phyloP scores from a whole-genome alignment of 2,113 vertebrate genomes.

The Tapirus terrestris region DNA sequence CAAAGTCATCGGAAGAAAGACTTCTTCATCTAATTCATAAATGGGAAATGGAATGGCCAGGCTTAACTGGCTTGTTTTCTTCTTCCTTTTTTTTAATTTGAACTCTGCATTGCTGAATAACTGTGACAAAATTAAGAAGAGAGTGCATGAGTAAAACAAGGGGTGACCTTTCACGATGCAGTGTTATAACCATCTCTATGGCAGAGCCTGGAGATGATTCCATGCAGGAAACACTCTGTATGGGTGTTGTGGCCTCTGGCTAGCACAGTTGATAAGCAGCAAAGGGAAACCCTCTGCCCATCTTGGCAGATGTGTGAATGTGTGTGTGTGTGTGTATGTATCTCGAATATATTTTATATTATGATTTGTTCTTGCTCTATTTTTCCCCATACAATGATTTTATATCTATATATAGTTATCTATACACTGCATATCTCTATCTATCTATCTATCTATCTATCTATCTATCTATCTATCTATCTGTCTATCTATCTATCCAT shows the following conservation, averaged over 20 bases:
- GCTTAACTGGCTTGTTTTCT: neutral
- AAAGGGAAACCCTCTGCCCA: neutral
- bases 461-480: too few species aligned
- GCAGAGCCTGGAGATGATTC: neutral
- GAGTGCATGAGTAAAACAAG: neutral
- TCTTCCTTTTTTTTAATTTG: neutral
- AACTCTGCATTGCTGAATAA: conserved; percentile 16
- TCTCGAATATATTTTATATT: neutral
- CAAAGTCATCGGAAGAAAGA: conserved; percentile 30
- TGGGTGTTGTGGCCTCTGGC: neutral
- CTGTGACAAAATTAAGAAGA: neutral
- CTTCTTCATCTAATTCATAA: conserved; percentile 54
- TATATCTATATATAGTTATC: neutral
- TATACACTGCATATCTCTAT: neutral
- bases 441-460: neutral
- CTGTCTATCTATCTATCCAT: neutral
- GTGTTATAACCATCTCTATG: neutral
- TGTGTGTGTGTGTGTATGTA: neutral
- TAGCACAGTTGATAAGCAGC: neutral
- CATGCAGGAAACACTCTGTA: neutral
- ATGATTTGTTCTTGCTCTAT: neutral
- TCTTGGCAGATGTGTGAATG: neutral
- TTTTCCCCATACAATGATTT: neutral
- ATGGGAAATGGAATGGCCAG: conserved; percentile 30
- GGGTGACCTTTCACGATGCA: neutral